Percentiles rank a stretch among this genome's conserved stretches.
Conservation (phyloP, 2,113 vertebrate genomes). For the Centropus unirufus region DNA sequence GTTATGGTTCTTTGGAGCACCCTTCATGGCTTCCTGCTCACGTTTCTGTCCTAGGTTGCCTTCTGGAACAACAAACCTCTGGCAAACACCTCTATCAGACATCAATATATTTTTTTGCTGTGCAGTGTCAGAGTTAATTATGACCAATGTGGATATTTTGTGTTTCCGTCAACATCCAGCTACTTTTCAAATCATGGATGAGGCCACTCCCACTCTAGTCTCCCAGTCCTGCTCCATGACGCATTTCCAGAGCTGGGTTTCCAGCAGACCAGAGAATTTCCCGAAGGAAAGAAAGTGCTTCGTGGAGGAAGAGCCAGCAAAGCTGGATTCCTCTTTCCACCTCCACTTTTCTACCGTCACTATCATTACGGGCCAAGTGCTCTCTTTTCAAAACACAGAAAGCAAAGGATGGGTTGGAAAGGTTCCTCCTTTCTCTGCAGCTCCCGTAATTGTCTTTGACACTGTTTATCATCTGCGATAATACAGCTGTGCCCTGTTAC, state of each 20-base stretch:
- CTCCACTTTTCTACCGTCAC: background rate
- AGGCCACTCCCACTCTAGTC: background rate
- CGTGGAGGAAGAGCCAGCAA: background rate
- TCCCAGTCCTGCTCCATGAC: background rate
- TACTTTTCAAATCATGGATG: accelerated
- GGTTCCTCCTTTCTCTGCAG: background rate
- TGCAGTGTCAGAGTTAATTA: background rate
- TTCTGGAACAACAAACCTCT: background rate
- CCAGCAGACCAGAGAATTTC: background rate
- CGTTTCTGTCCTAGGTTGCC: background rate
- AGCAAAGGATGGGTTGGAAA: background rate
- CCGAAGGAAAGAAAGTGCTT: background rate
- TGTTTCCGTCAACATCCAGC: background rate
- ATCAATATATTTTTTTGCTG: background rate
- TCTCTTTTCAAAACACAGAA: background rate
- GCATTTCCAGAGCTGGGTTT: background rate
- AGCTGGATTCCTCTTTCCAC: background rate
- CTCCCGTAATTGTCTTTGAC: constrained; percentile 58
- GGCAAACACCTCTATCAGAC: background rate
- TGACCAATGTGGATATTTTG: background rate
- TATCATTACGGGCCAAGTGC: background rate
- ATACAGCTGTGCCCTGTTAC: constrained; percentile 43
- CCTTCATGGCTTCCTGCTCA: background rate
- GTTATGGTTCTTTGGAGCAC: background rate
- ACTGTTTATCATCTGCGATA: constrained; percentile 66